phyloP scores from a whole-genome alignment of 2,888 invertebrate species.

The Drosophila monieri region DNA sequence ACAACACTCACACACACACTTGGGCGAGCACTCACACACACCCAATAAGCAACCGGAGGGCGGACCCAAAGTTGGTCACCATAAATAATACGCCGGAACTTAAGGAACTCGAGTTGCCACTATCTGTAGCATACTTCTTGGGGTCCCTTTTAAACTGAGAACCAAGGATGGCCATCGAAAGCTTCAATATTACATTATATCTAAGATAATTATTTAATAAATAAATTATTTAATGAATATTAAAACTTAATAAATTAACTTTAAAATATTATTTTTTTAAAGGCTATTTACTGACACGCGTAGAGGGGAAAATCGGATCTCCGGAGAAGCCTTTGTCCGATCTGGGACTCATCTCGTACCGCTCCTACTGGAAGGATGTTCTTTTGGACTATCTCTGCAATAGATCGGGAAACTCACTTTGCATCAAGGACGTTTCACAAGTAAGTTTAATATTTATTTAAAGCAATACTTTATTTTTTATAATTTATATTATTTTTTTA shows the following conservation, averaged over 20 bases:
- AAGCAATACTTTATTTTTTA: no score
- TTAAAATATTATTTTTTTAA: slow-evolving; percentile 53
- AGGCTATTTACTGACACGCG: slow-evolving; percentile 98
- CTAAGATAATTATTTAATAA: not conserved
- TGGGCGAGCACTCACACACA: slow-evolving; percentile 4
- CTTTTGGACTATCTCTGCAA: slow-evolving; percentile 95
- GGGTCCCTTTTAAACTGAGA: slow-evolving; percentile 42
- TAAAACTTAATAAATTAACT: not conserved
- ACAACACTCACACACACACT: slow-evolving; percentile 58
- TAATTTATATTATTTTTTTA: not conserved
- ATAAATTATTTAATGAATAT: slow-evolving; percentile 1
- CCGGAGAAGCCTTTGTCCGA: slow-evolving; percentile 99
- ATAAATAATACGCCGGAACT: slow-evolving; percentile 78
- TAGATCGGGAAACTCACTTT: slow-evolving; percentile 93
- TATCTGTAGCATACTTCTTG: slow-evolving; percentile 75
- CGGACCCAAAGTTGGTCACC: slow-evolving; percentile 78
- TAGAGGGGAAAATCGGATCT: slow-evolving; percentile 99
- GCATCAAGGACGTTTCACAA: slow-evolving; percentile 92
- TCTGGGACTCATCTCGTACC: slow-evolving; percentile 97
- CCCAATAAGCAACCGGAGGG: slow-evolving; percentile 31
- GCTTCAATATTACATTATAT: not conserved
- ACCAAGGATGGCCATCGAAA: slow-evolving; percentile 6
- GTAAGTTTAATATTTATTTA: slow-evolving; percentile 52
- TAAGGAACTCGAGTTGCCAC: slow-evolving; percentile 39
- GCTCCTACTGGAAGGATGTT: slow-evolving; percentile 99